Percentiles rank a stretch among this genome's conserved stretches.
phyloP scores from a whole-genome alignment of 2,113 vertebrate genomes.

The Tursiops truncatus region DNA sequence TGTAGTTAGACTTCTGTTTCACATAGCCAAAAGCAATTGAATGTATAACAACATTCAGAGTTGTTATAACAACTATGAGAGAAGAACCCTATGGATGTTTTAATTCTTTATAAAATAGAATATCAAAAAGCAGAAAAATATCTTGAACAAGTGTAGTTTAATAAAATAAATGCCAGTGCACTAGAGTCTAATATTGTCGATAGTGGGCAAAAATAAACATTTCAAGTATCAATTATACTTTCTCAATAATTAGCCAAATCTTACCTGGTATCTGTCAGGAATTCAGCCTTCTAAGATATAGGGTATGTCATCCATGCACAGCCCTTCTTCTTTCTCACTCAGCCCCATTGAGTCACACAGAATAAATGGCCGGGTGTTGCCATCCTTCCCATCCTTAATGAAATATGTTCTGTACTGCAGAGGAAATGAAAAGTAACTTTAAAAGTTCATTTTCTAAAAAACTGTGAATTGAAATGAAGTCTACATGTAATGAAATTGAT shows the following conservation, averaged over 20 bases:
- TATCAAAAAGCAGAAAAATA: neutral
- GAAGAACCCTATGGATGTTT: neutral
- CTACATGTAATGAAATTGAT: neutral
- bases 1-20: neutral
- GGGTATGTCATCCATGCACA: neutral
- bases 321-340: neutral
- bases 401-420: conserved; percentile 56
- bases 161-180: neutral
- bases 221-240: neutral
- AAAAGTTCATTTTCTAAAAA: neutral
- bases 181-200: neutral
- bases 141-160: neutral
- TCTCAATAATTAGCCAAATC: neutral
- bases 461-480: neutral
- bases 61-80: neutral
- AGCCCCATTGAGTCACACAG: conserved; percentile 59
- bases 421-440: neutral
- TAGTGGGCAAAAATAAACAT: neutral
- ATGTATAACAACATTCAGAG: neutral
- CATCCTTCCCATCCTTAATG: neutral
- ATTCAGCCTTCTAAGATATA: conserved; percentile 42
- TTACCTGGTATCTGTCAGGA: conserved; percentile 56
- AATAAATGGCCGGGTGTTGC: neutral
- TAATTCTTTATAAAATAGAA: conserved; percentile 1
- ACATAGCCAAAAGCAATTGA: neutral